These are phyloP conservation scores for Polia nebulosa DNA, from an alignment of 2,888 invertebrate species.

Conservation along the genomic window DNA sequence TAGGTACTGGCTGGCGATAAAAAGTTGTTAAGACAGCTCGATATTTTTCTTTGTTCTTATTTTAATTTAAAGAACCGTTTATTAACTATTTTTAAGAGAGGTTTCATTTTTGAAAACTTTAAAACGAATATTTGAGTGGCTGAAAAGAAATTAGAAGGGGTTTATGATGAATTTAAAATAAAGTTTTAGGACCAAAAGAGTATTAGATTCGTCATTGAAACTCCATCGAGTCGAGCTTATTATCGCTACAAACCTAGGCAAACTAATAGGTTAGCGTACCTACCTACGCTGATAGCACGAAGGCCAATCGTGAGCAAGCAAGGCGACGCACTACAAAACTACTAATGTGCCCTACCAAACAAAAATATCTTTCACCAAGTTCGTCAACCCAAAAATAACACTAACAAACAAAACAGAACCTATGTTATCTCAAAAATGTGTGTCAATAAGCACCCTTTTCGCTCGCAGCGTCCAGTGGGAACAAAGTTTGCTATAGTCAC, in stretches of 20 bases:
- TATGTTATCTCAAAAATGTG: slow-evolving; percentile 61
- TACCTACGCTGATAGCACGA: slow-evolving; percentile 74
- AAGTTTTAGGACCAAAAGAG: not conserved
- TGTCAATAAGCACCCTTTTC: slow-evolving; percentile 69
- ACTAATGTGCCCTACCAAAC: slow-evolving; percentile 73
- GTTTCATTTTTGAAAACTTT: slow-evolving; percentile 1
- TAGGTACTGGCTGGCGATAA: slow-evolving; percentile 32
- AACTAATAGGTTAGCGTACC: slow-evolving; percentile 67
- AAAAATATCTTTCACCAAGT: slow-evolving; percentile 81
- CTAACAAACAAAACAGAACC: slow-evolving; percentile 71
- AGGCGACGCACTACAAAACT: slow-evolving; percentile 74
- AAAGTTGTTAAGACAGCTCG: slow-evolving; percentile 44
- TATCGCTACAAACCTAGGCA: slow-evolving; percentile 67
- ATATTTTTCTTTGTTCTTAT: slow-evolving; percentile 57
- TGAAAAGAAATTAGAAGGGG: not conserved
- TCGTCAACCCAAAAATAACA: slow-evolving; percentile 82
- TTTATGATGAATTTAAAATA: not conserved
- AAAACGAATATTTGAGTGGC: not conserved
- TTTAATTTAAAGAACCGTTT: slow-evolving; percentile 38
- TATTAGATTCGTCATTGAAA: slow-evolving; percentile 55
- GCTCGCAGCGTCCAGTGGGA: slow-evolving; percentile 62
- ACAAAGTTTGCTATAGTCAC: slow-evolving; percentile 75
- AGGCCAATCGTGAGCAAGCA: slow-evolving; percentile 77
- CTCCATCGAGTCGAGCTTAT: slow-evolving; percentile 60
- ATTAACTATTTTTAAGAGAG: not conserved